Base-by-base conservation (phyloP, 2,888 invertebrate species). In the Ennomos quercinarius region DNA sequence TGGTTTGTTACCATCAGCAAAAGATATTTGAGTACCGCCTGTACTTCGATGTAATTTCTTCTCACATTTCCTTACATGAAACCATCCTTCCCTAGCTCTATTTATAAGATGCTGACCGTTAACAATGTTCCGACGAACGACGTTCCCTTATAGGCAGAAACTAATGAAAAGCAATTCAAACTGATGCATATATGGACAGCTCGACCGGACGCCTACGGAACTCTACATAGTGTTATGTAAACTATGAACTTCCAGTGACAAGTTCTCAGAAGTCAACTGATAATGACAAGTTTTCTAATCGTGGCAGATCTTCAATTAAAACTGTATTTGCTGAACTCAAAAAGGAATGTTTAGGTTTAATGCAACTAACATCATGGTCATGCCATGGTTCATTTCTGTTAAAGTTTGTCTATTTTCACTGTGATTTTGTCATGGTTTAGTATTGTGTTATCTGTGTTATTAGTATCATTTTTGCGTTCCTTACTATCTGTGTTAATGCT, bases 131-230 rank as follows among this genome's bases (percentile, higher is more conserved):
- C 10, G n/a, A 45, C 56, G 10, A 42, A 8, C 46, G 13, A 34
- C 12, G 56, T 13, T 27, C 34, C 47, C 52, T 44, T 52, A 52
- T 42, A 43, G 47, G 47, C 43, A 46, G 35, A 27, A 42, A 42
- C 59, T 64, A 61, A 64, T 59, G 61, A 59, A 64, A 64, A 54
- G 51, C 57, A 54, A 64, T 59, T 59, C 53, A 48, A 52, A 38
- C 36, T 39, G 12, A 39, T 39, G 45, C 63, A 11, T 61, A 61
- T 64, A 64, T 56, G 64, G 64, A 10, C 43, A 36, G 43, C 17
- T 34, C n/a, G 51, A 35, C 13, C 49, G 48, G 47, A 43, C 57
- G 47, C 51, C 57, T 41, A 46, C 57, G 34, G n/a, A 27, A 5
- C 27, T 10, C 36, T 36, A 10, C n/a, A 13, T 27, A 17, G 10